phyloP scores from a whole-genome alignment of 2,797 vertebrate genomes.

The Parauchenoglanis punctatus region DNA sequence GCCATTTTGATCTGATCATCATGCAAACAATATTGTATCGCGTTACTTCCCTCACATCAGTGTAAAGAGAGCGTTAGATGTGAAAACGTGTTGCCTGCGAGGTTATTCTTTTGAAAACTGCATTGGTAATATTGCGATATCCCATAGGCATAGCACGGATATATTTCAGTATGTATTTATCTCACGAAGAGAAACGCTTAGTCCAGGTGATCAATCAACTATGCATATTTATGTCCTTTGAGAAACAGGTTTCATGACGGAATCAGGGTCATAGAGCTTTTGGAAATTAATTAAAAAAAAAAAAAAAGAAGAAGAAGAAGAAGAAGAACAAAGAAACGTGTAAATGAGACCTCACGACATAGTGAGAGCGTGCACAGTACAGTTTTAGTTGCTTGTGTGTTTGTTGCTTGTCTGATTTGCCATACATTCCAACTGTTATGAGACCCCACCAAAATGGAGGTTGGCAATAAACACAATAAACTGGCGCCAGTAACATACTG shows the following conservation, averaged over 20 bases:
- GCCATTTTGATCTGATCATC: background rate
- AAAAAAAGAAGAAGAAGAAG: too few species aligned
- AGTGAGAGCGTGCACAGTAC: background rate
- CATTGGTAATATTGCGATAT: slow-evolving; percentile 7
- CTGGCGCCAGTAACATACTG: too few species aligned
- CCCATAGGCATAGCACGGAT: slow-evolving; percentile 10
- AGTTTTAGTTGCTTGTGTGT: background rate
- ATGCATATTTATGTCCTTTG: background rate
- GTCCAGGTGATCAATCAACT: slow-evolving; percentile 9
- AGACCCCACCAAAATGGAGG: background rate
- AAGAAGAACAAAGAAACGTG: too few species aligned
- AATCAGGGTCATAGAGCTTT: too few species aligned
- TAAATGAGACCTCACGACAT: background rate
- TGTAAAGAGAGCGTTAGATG: background rate
- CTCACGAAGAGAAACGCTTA: slow-evolving; percentile 17
- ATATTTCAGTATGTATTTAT: slow-evolving; percentile 15
- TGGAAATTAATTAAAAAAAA: background rate
- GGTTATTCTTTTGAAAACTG: background rate
- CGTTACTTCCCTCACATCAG: background rate
- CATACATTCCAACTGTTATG: background rate
- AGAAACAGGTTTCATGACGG: background rate
- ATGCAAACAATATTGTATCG: background rate
- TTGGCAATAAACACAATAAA: background rate
- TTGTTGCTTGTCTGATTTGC: background rate
- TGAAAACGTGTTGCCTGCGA: slow-evolving; percentile 8